Evolutionary conservation across 2,888 invertebrate genomes (phyloP).

Genomic region (Ophion slaviceki): DNA sequence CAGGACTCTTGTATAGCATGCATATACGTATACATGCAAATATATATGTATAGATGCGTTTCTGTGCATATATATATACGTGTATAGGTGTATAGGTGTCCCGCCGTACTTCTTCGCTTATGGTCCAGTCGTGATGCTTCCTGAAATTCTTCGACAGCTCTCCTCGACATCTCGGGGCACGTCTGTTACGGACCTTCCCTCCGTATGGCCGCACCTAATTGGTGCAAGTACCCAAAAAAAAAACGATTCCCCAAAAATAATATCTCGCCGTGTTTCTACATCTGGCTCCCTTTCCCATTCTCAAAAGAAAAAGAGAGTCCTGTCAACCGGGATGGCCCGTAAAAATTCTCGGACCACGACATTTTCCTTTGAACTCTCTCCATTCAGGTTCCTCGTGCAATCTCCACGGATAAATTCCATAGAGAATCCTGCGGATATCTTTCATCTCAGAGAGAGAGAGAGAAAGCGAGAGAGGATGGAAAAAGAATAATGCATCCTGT

Average conservation of each 20-base stretch:
- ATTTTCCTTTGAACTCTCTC: constrained; percentile 52
- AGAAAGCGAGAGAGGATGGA: background rate
- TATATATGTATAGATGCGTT: background rate
- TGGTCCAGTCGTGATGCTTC: constrained; percentile 62
- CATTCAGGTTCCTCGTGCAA: constrained; percentile 33
- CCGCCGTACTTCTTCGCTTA: constrained; percentile 53
- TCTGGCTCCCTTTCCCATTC: constrained; percentile 19
- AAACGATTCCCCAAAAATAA: constrained; percentile 35
- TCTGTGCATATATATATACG: background rate
- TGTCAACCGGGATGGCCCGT: constrained; percentile 13
- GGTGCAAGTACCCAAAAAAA: constrained; percentile 52
- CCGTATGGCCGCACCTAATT: constrained; percentile 51
- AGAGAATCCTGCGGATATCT: constrained; percentile 40
- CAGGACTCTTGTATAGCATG: constrained; percentile 55
- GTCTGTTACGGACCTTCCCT: constrained; percentile 17
- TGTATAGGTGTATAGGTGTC: constrained; percentile 19
- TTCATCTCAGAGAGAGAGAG: constrained; percentile 12
- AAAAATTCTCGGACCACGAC: constrained; percentile 41
- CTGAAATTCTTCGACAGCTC: constrained; percentile 70
- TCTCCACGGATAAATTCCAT: constrained; percentile 44
- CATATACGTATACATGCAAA: constrained; percentile 14
- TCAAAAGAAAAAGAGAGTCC: constrained; percentile 9
- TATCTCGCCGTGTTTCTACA: constrained; percentile 23
- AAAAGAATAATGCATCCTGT: constrained; percentile 48
- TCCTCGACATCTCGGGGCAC: constrained; percentile 26